Conservation (phyloP, 2,888 invertebrate species). For the Pyrrhia umbra region DNA sequence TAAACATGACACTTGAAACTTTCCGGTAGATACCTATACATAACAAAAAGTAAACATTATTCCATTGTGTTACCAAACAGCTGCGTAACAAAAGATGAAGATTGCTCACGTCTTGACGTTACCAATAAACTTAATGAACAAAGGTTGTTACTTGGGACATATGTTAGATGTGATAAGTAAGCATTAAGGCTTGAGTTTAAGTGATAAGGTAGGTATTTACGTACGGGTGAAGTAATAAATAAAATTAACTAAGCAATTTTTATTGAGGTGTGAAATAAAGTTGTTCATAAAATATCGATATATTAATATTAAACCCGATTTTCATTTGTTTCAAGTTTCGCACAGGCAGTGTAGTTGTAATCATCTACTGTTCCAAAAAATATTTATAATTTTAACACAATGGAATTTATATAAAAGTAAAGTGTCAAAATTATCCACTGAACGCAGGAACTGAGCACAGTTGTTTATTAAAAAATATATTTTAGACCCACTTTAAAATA, state of each 20-base stretch:
- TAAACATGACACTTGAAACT: conserved; percentile 35
- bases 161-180: conserved; percentile 20
- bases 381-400: background rate
- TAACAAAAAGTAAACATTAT: conserved; percentile 49
- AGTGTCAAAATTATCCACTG: background rate
- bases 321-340: too few relatives aligned
- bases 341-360: too few relatives aligned
- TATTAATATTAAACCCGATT: too few relatives aligned
- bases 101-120: conserved; percentile 52
- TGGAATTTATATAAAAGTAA: background rate
- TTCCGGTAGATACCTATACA: conserved; percentile 16
- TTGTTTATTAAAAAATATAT: background rate
- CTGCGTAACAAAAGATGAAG: conserved; percentile 49
- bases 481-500: background rate
- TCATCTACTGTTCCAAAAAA: background rate
- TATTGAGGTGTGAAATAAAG: too few relatives aligned
- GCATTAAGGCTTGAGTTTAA: background rate
- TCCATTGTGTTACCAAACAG: conserved; percentile 26
- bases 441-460: background rate
- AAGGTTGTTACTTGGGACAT: conserved; percentile 21
- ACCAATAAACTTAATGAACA: conserved; percentile 35
- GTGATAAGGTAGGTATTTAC: too few relatives aligned
- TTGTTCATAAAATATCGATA: too few relatives aligned
- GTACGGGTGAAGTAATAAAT: too few relatives aligned
- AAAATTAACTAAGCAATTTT: too few relatives aligned